Percentiles rank a stretch among this genome's conserved stretches.
These are phyloP conservation scores for Ochotona curzoniae DNA, from an alignment of 2,113 vertebrate species.

Conservation along the genomic window DNA sequence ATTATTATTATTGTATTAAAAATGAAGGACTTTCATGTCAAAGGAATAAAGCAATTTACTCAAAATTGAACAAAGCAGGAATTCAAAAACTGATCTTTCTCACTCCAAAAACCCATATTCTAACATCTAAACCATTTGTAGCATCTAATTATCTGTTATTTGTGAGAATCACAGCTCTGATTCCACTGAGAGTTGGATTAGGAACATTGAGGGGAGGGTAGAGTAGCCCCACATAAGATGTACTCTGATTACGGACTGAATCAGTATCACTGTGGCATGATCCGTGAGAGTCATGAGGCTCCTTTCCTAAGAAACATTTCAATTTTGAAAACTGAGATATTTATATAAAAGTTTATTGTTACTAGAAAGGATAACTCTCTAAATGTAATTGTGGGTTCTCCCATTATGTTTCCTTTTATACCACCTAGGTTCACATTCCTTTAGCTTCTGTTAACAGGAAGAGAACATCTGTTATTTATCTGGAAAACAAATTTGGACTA, in stretches of 20 bases:
- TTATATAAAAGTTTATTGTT: constrained; percentile 7
- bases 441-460: constrained; percentile 39
- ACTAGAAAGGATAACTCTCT: constrained; percentile 59
- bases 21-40: background rate
- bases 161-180: constrained; percentile 6
- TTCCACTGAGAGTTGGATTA: background rate
- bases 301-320: constrained; percentile 14
- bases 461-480: constrained; percentile 7
- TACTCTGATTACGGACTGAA: background rate
- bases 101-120: background rate
- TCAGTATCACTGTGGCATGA: background rate
- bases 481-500: background rate
- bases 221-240: background rate
- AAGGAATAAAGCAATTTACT: background rate
- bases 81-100: background rate
- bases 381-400: constrained; percentile 29
- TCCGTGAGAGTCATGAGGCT: background rate
- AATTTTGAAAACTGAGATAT: constrained; percentile 19
- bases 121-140: constrained; percentile 56
- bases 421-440: constrained; percentile 33
- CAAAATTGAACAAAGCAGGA: background rate
- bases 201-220: background rate
- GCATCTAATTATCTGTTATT: constrained; percentile 54
- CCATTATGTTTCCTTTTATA: constrained; percentile 15
- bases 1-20: background rate